These are phyloP conservation scores for Apolygus lucorum DNA, from an alignment of 1,140 invertebrate species.

Conservation along the genomic window DNA sequence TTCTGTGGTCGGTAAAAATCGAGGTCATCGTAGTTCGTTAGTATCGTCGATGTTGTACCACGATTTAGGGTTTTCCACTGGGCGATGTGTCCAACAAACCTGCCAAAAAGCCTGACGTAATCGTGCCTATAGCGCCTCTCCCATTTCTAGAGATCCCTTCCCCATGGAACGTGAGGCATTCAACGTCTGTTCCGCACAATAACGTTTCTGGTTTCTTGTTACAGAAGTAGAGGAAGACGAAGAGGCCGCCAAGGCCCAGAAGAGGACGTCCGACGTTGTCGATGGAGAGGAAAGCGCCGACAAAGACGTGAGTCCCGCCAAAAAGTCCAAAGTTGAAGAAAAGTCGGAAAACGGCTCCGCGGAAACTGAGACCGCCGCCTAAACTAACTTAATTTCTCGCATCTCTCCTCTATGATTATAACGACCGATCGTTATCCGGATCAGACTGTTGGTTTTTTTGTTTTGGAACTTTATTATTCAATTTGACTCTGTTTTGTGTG, in stretches of 20 bases:
- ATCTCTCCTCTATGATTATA: background rate
- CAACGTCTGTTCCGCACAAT: no score
- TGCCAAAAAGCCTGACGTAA: no score
- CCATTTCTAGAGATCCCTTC: no score
- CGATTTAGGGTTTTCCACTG: no score
- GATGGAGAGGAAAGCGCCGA: conserved; percentile 44
- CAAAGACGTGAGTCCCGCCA: conserved; percentile 55
- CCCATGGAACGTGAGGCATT: no score
- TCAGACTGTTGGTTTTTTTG: background rate
- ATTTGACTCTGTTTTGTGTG: background rate
- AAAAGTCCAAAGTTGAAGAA: conserved; percentile 61
- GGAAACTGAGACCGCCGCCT: conserved; percentile 47
- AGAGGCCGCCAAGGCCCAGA: conserved; percentile 34
- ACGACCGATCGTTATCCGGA: background rate
- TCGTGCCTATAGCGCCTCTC: no score
- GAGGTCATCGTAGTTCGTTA: no score
- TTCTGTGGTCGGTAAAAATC: no score
- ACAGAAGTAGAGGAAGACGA: background rate
- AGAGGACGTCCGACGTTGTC: conserved; percentile 57
- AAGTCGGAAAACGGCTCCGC: conserved; percentile 47
- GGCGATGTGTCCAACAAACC: no score
- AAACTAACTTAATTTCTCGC: background rate
- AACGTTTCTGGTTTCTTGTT: no score
- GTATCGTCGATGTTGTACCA: no score
- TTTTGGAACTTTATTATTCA: background rate